These are phyloP conservation scores for Phasia obesa DNA, from an alignment of 2,888 invertebrate species.

Conservation along the genomic window DNA sequence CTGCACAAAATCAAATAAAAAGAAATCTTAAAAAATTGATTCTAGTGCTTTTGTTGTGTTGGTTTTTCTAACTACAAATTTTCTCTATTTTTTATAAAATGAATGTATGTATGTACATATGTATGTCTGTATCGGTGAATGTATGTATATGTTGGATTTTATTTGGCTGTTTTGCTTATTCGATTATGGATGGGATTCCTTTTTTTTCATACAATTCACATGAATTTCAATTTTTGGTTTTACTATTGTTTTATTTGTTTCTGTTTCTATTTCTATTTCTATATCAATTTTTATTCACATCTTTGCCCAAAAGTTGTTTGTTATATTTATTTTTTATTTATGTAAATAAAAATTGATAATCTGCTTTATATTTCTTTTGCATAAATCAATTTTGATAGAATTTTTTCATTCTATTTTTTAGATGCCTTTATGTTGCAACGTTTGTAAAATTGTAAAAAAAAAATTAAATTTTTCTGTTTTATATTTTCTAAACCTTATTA, in stretches of 20 bases:
- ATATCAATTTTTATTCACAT: slow-evolving; percentile 20
- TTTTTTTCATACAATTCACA: background rate
- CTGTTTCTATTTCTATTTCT: too few species aligned
- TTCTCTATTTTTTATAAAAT: background rate
- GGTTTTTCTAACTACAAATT: too few species aligned
- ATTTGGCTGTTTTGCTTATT: background rate
- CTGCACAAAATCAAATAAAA: too few species aligned
- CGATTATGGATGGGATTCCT: background rate
- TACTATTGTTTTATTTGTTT: slow-evolving; percentile 50
- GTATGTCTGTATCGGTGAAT: background rate
- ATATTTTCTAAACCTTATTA: slow-evolving; percentile 19
- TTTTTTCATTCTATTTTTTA: background rate
- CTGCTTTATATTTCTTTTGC: slow-evolving; percentile 41
- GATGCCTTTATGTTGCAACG: slow-evolving; percentile 21
- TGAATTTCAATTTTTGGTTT: background rate
- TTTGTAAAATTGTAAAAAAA: slow-evolving; percentile 14
- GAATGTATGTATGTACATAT: too few species aligned
- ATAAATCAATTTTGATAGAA: slow-evolving; percentile 41
- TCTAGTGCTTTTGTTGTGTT: too few species aligned
- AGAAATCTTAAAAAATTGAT: too few species aligned
- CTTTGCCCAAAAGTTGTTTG: slow-evolving; percentile 19
- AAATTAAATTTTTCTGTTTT: background rate
- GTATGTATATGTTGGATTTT: background rate
- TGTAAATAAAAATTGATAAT: slow-evolving; percentile 58
- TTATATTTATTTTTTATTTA: slow-evolving; percentile 26